Evolutionary conservation across 2,888 invertebrate species (phyloP).

Genomic region (Aplocera efformata): DNA sequence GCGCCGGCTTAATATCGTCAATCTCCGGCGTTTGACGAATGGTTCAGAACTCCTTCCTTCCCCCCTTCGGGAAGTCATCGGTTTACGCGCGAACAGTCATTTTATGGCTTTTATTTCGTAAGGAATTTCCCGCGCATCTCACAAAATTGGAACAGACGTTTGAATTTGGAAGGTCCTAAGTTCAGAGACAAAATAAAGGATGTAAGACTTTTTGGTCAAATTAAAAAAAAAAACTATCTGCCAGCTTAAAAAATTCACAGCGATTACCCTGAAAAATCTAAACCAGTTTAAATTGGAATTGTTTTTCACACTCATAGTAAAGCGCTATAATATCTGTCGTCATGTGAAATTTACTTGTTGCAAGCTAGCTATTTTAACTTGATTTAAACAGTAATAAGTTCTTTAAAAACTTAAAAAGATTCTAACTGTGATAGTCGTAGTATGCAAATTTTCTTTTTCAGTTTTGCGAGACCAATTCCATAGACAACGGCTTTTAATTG

Average conservation of each 20-base stretch:
- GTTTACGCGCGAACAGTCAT: conserved; percentile 40
- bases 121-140: conserved; percentile 18
- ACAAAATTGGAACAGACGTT: conserved; percentile 12
- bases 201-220: too few relatives aligned
- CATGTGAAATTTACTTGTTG: conserved; percentile 6
- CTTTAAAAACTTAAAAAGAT: conserved; percentile 16
- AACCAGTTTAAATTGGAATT: too few relatives aligned
- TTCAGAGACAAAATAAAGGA: not conserved
- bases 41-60: conserved; percentile 32
- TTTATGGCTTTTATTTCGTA: conserved; percentile 34
- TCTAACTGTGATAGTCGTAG: conserved; percentile 12
- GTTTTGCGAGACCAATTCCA: conserved; percentile 26
- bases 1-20: conserved; percentile 47
- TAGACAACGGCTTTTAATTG: conserved; percentile 67
- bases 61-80: conserved; percentile 41
- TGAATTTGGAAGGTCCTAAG: conserved; percentile 9
- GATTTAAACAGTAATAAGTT: not conserved
- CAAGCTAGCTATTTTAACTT: conserved; percentile 11
- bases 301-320: conserved; percentile 10
- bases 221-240: too few relatives aligned
- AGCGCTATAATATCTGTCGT: not conserved
- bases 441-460: conserved; percentile 20
- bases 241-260: too few relatives aligned
- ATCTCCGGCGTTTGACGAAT: conserved; percentile 49
- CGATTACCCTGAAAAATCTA: too few relatives aligned